A percentile compares a stretch with the other conserved stretches of the same genome.
Evolutionary conservation across 1,140 invertebrate genomes (phyloP).

Genomic region (Dendrolimus kikuchii): DNA sequence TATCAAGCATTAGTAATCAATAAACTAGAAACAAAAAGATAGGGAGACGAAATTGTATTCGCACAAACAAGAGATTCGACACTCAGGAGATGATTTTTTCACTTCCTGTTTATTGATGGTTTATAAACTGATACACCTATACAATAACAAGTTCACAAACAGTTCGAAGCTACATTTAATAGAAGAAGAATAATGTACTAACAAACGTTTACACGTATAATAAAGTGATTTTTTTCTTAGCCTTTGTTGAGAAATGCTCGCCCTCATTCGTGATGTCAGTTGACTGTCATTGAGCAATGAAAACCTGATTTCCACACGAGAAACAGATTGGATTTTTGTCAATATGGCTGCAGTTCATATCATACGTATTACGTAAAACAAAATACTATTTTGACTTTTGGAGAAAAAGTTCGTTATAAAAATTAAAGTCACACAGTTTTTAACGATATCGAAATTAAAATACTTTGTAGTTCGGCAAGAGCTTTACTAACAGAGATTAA

Average conservation of each 20-base stretch:
- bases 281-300: constrained; percentile 52
- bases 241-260: constrained; percentile 63
- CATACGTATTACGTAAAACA: background rate
- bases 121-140: too few relatives aligned
- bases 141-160: too few relatives aligned
- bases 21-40: too few relatives aligned
- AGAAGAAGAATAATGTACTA: too few relatives aligned
- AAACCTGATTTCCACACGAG: constrained; percentile 62
- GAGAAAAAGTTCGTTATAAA: constrained; percentile 26
- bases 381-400: constrained; percentile 12
- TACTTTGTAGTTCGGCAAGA: background rate
- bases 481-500: too few relatives aligned
- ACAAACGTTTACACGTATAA: constrained; percentile 5
- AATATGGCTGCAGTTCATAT: background rate
- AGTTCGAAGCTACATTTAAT: too few relatives aligned
- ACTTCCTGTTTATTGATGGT: too few relatives aligned
- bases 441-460: constrained; percentile 9
- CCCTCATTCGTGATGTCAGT: constrained; percentile 65
- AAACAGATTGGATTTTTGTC: constrained; percentile 54
- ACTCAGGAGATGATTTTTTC: too few relatives aligned
- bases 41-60: too few relatives aligned
- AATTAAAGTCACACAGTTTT: background rate
- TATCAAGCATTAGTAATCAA: too few relatives aligned
- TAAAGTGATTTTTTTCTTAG: constrained; percentile 62
- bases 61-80: too few relatives aligned